These are phyloP conservation scores for Ochropacha duplaris DNA, from an alignment of 2,888 invertebrate genomes.

Conservation along the genomic window DNA sequence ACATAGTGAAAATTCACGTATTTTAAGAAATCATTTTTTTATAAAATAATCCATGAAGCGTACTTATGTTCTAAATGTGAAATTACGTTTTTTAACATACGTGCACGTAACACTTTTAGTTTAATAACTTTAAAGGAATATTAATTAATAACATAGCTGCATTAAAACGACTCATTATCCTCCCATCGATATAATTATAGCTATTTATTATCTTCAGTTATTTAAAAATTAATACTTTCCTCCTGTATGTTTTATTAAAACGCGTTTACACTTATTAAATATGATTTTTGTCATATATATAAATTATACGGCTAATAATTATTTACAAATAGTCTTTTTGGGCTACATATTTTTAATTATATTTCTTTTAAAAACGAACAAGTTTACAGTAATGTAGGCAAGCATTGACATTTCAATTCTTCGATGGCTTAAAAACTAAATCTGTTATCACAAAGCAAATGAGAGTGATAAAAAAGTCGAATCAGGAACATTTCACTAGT, in stretches of 20 bases:
- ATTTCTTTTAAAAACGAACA: conserved; percentile 39
- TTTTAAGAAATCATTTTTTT: conserved; percentile 49
- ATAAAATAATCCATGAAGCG: conserved; percentile 38
- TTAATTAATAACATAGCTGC: conserved; percentile 14
- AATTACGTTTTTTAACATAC: conserved; percentile 48
- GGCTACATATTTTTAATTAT: conserved; percentile 59
- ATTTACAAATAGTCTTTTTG: conserved; percentile 77
- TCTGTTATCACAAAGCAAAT: conserved; percentile 44
- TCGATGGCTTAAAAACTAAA: conserved; percentile 40
- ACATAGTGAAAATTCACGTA: conserved; percentile 62
- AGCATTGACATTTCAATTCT: conserved; percentile 63
- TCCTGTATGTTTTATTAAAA: conserved; percentile 59
- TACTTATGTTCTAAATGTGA: conserved; percentile 58
- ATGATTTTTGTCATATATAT: conserved; percentile 45
- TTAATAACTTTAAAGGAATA: conserved; percentile 18
- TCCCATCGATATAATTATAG: conserved; percentile 45
- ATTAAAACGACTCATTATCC: neutral
- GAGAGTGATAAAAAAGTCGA: conserved; percentile 23
- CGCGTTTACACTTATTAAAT: conserved; percentile 62
- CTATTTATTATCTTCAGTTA: conserved; percentile 77
- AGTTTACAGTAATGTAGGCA: conserved; percentile 65
- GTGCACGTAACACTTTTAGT: conserved; percentile 55
- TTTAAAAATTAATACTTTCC: conserved; percentile 67
- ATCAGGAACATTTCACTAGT: conserved; percentile 61
- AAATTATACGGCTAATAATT: conserved; percentile 70